Percentiles rank a stretch among this genome's conserved stretches.
Evolutionary conservation across 2,888 invertebrate species (phyloP).

Genomic region (Prosapia bicincta): DNA sequence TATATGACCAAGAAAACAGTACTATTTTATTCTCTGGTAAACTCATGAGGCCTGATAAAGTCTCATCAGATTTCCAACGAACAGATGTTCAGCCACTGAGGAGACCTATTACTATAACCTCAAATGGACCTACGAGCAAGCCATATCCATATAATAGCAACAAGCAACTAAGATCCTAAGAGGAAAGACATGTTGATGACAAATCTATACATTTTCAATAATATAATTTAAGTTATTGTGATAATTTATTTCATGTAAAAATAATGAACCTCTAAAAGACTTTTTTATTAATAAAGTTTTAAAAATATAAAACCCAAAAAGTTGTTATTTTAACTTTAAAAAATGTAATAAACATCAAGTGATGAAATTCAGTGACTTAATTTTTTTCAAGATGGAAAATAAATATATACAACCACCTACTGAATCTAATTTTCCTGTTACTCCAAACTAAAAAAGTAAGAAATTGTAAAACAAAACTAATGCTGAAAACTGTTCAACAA

Average conservation of each 20-base stretch:
- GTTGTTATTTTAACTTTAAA: no score
- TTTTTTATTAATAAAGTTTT: background rate
- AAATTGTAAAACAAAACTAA: no score
- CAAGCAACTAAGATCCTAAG: background rate
- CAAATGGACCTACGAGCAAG: background rate
- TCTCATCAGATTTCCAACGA: constrained; percentile 46
- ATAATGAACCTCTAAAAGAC: background rate
- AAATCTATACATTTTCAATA: background rate
- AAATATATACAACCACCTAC: no score
- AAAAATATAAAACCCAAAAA: no score
- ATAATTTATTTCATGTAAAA: background rate
- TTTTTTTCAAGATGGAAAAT: no score
- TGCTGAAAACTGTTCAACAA: no score
- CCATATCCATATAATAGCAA: background rate
- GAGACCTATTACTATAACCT: constrained; percentile 35
- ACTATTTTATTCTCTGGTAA: background rate
- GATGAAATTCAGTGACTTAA: no score
- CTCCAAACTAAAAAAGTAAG: no score
- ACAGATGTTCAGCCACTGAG: constrained; percentile 41
- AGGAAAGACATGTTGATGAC: background rate
- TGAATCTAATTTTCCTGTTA: no score
- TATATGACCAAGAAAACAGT: constrained; percentile 48
- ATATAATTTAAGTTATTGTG: background rate
- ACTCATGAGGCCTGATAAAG: background rate
- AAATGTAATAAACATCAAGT: no score